Evolutionary conservation across 37 sponge, comb jelly and placozoan species (phyloP).

Genomic region (Spongia lamella): DNA sequence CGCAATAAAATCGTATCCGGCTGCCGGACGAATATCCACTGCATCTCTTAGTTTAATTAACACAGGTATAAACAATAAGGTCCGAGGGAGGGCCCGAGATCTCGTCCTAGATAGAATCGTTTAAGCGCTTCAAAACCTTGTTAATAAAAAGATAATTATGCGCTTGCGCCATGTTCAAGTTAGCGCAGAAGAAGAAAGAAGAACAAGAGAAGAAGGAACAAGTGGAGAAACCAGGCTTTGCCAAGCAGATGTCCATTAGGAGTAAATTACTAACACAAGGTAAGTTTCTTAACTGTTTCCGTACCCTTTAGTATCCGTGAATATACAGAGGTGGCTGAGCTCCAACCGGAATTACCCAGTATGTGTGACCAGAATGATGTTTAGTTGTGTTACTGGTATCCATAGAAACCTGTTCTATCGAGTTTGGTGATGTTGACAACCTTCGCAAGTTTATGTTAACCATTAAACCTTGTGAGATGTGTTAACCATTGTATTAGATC

Average conservation of each 20-base stretch:
- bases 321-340: constrained; percentile 53
- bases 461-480: constrained; percentile 36
- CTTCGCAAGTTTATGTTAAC: constrained; percentile 59
- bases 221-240: constrained; percentile 18
- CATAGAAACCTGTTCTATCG: constrained; percentile 51
- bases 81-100: too few species aligned
- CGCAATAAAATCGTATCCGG: too few species aligned
- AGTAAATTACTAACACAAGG: constrained; percentile 67
- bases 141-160: too few species aligned
- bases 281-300: background rate
- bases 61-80: too few species aligned
- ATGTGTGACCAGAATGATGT: background rate
- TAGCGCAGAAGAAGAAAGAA: constrained; percentile 77
- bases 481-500: background rate
- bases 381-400: background rate
- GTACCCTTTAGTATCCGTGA: too few species aligned
- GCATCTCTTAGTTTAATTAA: too few species aligned
- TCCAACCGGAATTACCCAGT: constrained; percentile 38
- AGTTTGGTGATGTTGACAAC: constrained; percentile 65
- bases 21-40: too few species aligned
- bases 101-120: too few species aligned
- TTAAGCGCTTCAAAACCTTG: too few species aligned
- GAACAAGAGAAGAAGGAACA: constrained; percentile 31
- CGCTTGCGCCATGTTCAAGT: constrained; percentile 61
- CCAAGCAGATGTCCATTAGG: constrained; percentile 71